Conservation (phyloP, 2,797 vertebrate genomes). For the Xiphophorus birchmanni region DNA sequence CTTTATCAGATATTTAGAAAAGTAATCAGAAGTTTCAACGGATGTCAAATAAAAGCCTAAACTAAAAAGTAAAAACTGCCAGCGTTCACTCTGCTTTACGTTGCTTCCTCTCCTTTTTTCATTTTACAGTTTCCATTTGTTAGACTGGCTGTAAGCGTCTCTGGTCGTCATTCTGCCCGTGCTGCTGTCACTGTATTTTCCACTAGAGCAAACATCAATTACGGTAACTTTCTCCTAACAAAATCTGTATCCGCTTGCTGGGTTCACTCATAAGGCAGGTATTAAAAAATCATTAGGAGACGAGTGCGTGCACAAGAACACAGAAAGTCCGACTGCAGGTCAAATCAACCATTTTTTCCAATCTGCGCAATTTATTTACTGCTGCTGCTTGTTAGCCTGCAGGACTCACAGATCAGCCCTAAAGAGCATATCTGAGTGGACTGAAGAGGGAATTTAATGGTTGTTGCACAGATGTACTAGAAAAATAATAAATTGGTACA, state of each 20-base stretch:
- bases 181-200: slow-evolving; percentile 6
- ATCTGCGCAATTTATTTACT: slow-evolving; percentile 7
- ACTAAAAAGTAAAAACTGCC: slow-evolving; percentile 1
- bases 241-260: not conserved
- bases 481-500: slow-evolving; percentile 18
- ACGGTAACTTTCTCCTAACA: slow-evolving; percentile 1
- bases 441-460: slow-evolving; percentile 16
- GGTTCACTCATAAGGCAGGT: slow-evolving; percentile 14
- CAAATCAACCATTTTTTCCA: slow-evolving; percentile 22
- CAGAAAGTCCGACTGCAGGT: slow-evolving; percentile 5
- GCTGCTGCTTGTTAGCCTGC: slow-evolving; percentile 3
- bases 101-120: not conserved
- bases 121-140: not conserved
- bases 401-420: not conserved
- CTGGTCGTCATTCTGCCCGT: not conserved
- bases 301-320: slow-evolving; percentile 9
- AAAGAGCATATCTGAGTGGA: slow-evolving; percentile 7
- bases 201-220: slow-evolving; percentile 11
- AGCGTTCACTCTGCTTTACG: too few species aligned
- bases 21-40: slow-evolving; percentile 41
- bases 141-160: not conserved
- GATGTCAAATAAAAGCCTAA: slow-evolving; percentile 12
- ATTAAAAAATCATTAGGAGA: slow-evolving; percentile 31
- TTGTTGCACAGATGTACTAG: slow-evolving; percentile 14
- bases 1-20: slow-evolving; percentile 53